Conservation (phyloP, 2,113 vertebrate genomes). For the Ahaetulla prasina region DNA sequence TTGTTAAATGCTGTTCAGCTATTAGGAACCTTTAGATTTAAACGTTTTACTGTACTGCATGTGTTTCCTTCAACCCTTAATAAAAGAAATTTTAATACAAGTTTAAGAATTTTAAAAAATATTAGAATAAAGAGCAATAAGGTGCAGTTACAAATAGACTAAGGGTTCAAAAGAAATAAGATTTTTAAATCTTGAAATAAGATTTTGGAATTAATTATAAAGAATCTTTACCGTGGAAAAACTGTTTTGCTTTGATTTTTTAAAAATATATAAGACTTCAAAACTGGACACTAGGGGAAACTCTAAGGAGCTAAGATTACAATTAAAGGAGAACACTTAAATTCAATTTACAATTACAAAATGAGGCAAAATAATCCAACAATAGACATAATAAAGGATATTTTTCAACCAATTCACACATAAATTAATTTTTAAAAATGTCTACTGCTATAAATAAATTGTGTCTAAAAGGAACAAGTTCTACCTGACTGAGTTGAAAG, state of each 20-base stretch:
- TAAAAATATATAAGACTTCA: not conserved
- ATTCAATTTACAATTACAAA: not conserved
- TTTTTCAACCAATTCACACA: too few relatives aligned
- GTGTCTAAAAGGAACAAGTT: not conserved
- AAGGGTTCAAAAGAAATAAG: too few relatives aligned
- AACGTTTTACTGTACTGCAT: not conserved
- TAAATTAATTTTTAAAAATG: not conserved
- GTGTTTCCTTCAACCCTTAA: not conserved
- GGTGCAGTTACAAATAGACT: too few relatives aligned
- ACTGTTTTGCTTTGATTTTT: too few relatives aligned
- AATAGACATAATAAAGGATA: not conserved
- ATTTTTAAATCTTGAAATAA: too few relatives aligned
- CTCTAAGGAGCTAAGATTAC: not conserved
- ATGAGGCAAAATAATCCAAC: not conserved
- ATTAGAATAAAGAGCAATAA: too few relatives aligned
- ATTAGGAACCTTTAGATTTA: too few relatives aligned
- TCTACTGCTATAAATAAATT: not conserved
- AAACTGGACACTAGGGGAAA: not conserved
- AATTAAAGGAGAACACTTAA: not conserved
- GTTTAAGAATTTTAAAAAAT: too few relatives aligned
- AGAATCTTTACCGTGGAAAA: too few relatives aligned
- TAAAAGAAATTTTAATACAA: not conserved
- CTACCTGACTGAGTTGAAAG: not conserved
- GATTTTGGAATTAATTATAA: too few relatives aligned
- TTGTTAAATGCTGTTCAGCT: too few relatives aligned